Evolutionary conservation across 2,888 invertebrate species (phyloP).

Genomic region (Tridacna gigas): DNA sequence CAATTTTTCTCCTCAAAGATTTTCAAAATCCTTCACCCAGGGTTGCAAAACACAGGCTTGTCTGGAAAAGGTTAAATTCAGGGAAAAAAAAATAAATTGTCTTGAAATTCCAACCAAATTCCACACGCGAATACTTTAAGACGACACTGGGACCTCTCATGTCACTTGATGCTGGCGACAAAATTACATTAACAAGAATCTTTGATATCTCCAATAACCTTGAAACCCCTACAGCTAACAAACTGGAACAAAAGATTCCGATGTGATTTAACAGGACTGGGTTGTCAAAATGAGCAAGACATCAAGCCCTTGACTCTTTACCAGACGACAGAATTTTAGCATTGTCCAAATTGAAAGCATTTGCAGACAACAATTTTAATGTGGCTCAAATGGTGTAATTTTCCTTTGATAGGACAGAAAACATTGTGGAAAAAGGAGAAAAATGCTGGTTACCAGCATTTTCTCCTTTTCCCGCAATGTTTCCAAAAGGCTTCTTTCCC

Average conservation of each 20-base stretch:
- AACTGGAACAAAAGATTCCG: conserved; percentile 1
- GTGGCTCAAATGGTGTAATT: too few relatives aligned
- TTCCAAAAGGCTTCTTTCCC: too few relatives aligned
- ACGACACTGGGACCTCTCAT: conserved; percentile 9
- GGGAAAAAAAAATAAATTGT: not conserved
- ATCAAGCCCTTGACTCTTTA: not conserved
- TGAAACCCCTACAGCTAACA: conserved; percentile 7
- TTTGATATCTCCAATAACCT: conserved; percentile 5
- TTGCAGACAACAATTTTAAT: not conserved
- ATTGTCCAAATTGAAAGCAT: too few relatives aligned
- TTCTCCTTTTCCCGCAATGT: not conserved
- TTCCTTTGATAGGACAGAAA: too few relatives aligned
- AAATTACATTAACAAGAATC: conserved; percentile 25
- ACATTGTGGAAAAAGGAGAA: not conserved
- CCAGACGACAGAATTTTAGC: too few relatives aligned
- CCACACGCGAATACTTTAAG: conserved; percentile 14
- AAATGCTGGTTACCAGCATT: not conserved
- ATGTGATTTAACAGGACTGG: conserved; percentile 2
- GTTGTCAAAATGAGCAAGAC: not conserved
- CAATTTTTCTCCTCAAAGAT: too few relatives aligned
- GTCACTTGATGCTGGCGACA: conserved; percentile 28
- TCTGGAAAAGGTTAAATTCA: too few relatives aligned
- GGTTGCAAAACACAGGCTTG: too few relatives aligned
- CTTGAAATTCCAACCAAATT: conserved; percentile 17
- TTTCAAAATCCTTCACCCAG: too few relatives aligned